Conservation (phyloP, 2,113 vertebrate genomes). For the Plecotus auritus region DNA sequence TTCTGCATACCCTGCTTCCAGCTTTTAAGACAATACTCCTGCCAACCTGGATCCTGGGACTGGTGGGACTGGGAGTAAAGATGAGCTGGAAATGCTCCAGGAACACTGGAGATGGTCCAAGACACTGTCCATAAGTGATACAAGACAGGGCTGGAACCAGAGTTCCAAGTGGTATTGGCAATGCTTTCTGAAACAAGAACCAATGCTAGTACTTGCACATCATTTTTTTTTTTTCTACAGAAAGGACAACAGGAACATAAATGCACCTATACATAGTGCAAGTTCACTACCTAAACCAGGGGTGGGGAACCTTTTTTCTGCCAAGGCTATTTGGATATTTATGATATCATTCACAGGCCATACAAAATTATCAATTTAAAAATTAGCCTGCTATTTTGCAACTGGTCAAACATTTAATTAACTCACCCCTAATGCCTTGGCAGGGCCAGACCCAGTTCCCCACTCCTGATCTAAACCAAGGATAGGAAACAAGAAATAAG, state of each 20-base stretch:
- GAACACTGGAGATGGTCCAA: neutral
- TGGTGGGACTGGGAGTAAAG: neutral
- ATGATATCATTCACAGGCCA: too few relatives aligned
- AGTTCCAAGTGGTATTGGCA: neutral
- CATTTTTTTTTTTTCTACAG: neutral
- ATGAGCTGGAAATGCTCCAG: neutral
- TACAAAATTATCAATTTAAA: too few relatives aligned
- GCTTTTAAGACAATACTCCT: neutral
- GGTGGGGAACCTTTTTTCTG: too few relatives aligned
- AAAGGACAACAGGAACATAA: constrained; percentile 6
- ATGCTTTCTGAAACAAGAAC: constrained; percentile 20
- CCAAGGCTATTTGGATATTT: too few relatives aligned
- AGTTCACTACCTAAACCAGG: neutral
- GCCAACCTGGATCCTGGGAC: neutral
- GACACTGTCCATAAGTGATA: neutral
- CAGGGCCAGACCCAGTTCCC: too few relatives aligned
- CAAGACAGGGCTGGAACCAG: neutral
- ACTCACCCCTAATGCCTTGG: too few relatives aligned
- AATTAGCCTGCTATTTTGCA: too few relatives aligned
- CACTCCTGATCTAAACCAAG: neutral
- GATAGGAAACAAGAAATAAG: neutral
- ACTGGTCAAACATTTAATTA: too few relatives aligned
- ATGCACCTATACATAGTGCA: neutral
- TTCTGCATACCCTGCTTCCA: neutral
- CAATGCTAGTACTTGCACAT: neutral